Evolutionary conservation across 2,888 invertebrate genomes (phyloP), one percentile per base, ranked within the genome.

Genomic region (Baccha elongata): DNA sequence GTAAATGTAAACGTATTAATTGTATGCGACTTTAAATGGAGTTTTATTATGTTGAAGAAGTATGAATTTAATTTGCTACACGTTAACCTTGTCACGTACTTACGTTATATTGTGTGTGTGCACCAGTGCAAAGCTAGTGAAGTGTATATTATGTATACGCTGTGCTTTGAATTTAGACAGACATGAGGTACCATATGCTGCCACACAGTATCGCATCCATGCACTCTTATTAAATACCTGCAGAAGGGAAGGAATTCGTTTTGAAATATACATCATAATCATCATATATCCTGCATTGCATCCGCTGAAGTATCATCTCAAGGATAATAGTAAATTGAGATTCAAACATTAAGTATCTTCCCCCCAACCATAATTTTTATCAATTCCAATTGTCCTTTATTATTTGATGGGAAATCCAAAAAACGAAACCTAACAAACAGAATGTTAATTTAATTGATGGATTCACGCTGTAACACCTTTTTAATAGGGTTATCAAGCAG

Each of bases 401-500:
- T 46, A 26, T 64, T 52, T 42, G 42, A 15, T 62, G 53, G n/a
- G 42, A 42, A 17, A 37, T 26, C 13, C 2, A 13, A 23, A 37
- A 72, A 44, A n/a, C n/a, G n/a, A 64, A 23, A 23, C 40, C 11
- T 26, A 60, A 78, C 58, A 72, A 72, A 83, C 68, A 68, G 78
- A 81, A 81, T 85, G 85, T 85, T 86, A 85, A 85, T 85, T 85
- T 86, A 86, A 86, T 86, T 86, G 86, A 85, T 85, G 86, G 84
- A 85, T 85, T 86, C 84, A 86, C 85, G 86, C 79, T 85, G 84
- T 85, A 86, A 86, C 86, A 84, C 86, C 86, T 86, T 86, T 86
- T 86, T 85, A 85, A 86, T 86, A 84, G 86, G 86, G 86, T 85
- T 86, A 85, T 85, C 85, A 85, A 76, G 83, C 78, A 73, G 78